Percentiles rank a stretch among this genome's conserved stretches.
Conservation (phyloP, 2,888 invertebrate species). For the Sinelater perroti region DNA sequence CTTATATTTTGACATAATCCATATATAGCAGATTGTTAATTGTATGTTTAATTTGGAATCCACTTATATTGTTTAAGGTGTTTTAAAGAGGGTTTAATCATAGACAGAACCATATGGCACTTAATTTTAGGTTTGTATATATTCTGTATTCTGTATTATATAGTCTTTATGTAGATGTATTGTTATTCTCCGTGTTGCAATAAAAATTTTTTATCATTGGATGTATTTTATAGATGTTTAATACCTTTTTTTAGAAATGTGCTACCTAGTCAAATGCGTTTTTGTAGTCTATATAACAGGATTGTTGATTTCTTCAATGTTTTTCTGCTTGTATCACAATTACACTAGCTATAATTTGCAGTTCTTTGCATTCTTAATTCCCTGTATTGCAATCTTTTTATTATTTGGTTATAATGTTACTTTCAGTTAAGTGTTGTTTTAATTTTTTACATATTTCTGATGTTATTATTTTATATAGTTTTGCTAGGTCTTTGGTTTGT, state of each 20-base stretch:
- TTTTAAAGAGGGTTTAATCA: background rate
- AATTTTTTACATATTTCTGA: background rate
- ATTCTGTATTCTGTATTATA: background rate
- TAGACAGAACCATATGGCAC: no score
- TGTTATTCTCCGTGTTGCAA: background rate
- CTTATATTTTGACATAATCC: background rate
- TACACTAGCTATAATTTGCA: no score
- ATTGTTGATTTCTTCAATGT: no score
- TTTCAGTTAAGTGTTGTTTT: background rate
- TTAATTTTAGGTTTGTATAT: background rate
- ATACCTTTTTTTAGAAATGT: background rate
- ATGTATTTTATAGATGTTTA: background rate
- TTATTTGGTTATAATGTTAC: background rate
- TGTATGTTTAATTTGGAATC: background rate
- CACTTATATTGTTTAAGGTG: background rate
- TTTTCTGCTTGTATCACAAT: no score
- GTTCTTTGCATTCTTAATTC: background rate
- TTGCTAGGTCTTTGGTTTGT: background rate
- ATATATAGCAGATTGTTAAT: background rate
- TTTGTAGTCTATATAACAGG: slow-evolving; percentile 1
- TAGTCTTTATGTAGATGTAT: no score
- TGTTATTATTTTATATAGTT: background rate
- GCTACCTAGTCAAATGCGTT: background rate
- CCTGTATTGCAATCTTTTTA: background rate
- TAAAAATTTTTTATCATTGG: background rate